phyloP scores from a whole-genome alignment of 2,888 invertebrate genomes.

The Hydroisotoma schaefferi region DNA sequence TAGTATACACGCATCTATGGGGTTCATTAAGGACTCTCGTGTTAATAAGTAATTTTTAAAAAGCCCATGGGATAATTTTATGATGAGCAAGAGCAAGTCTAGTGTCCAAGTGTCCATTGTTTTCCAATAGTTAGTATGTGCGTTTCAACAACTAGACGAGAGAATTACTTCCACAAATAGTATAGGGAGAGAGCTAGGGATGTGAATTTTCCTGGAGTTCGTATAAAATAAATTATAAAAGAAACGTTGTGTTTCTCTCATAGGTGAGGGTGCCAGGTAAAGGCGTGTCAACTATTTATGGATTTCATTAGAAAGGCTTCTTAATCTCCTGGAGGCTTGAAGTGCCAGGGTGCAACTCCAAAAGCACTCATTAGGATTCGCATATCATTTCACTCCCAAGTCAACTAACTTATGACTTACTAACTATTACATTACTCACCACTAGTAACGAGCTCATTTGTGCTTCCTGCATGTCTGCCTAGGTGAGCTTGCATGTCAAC shows the following conservation, averaged over 20 bases:
- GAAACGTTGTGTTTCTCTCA: too few species aligned
- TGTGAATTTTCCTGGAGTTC: background rate
- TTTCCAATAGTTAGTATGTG: too few species aligned
- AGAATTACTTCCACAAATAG: too few species aligned
- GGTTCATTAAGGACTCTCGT: too few species aligned
- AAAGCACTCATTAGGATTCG: constrained; percentile 47
- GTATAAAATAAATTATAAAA: too few species aligned
- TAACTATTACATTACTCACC: constrained; percentile 1
- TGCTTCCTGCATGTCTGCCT: constrained; percentile 22
- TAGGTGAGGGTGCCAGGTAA: constrained; percentile 46
- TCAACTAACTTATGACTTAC: constrained; percentile 1
- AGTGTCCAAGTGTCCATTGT: too few species aligned
- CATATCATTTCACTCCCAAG: constrained; percentile 21
- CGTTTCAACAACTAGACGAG: too few species aligned
- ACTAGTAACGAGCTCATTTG: constrained; percentile 36
- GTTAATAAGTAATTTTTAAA: too few species aligned
- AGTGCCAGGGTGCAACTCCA: constrained; percentile 19
- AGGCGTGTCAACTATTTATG: constrained; percentile 47
- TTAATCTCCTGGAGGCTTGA: constrained; percentile 37
- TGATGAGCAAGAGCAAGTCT: too few species aligned
- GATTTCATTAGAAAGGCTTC: constrained; percentile 43
- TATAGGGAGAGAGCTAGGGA: background rate
- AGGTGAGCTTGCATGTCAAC: constrained; percentile 3
- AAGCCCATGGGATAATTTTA: too few species aligned
- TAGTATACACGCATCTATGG: too few species aligned